phyloP scores from a whole-genome alignment of 1,140 invertebrate species.

The Macrotrachela quadricornifera region DNA sequence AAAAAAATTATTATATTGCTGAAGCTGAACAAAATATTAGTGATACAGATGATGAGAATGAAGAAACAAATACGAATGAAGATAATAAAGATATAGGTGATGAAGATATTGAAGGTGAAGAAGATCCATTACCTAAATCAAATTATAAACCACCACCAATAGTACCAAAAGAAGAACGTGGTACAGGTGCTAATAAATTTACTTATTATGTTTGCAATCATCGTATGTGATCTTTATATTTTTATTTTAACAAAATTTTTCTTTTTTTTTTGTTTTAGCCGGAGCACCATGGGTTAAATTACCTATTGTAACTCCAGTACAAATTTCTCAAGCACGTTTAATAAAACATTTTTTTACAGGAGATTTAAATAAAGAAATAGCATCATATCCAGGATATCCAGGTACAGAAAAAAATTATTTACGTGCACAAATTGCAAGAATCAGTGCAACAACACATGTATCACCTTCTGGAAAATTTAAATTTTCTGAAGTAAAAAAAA shows the following conservation, averaged over 20 bases:
- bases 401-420: conserved; percentile 59
- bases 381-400: conserved; percentile 33
- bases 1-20: conserved; percentile 29
- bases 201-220: conserved; percentile 32
- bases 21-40: conserved; percentile 17
- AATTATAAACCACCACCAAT: conserved; percentile 26
- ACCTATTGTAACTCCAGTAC: conserved; percentile 26
- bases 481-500: conserved; percentile 35
- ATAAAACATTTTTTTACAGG: conserved; percentile 33
- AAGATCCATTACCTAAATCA: conserved; percentile 20
- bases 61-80: conserved; percentile 22
- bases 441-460: conserved; percentile 51
- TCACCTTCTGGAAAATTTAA: conserved; percentile 44
- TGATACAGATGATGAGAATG: conserved; percentile 25
- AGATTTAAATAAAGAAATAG: conserved; percentile 26
- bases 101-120: no score
- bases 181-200: conserved; percentile 28
- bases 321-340: conserved; percentile 20
- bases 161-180: conserved; percentile 23
- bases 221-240: conserved; percentile 16
- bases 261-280: conserved; percentile 14
- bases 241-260: not conserved
- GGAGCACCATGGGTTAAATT: conserved; percentile 29
- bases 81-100: no score
- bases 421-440: conserved; percentile 58